Evolutionary conservation across 2,113 vertebrate species (phyloP).

Genomic region (Notarius lentiginosus): DNA sequence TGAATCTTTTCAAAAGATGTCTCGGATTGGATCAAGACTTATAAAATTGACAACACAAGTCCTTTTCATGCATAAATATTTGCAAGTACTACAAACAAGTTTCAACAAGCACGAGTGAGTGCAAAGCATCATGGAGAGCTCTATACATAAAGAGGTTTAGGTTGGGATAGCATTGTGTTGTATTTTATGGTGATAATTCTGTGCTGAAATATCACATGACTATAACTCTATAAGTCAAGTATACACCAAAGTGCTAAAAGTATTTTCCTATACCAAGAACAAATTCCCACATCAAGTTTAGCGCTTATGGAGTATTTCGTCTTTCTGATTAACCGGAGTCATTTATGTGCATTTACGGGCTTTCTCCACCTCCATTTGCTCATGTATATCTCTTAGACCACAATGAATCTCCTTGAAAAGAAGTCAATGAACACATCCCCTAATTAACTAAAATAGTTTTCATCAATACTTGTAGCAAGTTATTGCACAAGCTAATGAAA

Average conservation of each 20-base stretch:
- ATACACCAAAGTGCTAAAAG: slow-evolving; percentile 41
- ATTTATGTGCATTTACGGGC: neutral
- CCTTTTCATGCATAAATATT: neutral
- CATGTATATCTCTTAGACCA: slow-evolving; percentile 51
- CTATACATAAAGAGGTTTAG: neutral
- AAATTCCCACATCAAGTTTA: neutral
- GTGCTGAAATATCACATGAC: neutral
- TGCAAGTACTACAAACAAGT: neutral
- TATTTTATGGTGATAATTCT: neutral
- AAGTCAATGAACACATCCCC: slow-evolving; percentile 71
- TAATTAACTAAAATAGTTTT: slow-evolving; percentile 73
- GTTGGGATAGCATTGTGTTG: neutral
- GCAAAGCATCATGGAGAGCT: neutral
- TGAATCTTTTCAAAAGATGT: neutral
- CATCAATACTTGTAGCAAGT: slow-evolving; percentile 68
- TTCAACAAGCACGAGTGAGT: neutral
- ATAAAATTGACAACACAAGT: slow-evolving; percentile 1
- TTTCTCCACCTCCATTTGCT: slow-evolving; percentile 51
- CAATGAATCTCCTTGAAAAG: slow-evolving; percentile 48
- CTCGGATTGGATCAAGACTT: neutral
- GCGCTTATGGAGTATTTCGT: neutral
- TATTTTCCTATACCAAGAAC: neutral
- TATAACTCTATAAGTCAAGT: neutral
- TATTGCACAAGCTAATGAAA: slow-evolving; percentile 62
- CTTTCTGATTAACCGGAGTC: slow-evolving; percentile 6